Conservation (phyloP, 2,888 invertebrate genomes). For the Steromphala cineraria region DNA sequence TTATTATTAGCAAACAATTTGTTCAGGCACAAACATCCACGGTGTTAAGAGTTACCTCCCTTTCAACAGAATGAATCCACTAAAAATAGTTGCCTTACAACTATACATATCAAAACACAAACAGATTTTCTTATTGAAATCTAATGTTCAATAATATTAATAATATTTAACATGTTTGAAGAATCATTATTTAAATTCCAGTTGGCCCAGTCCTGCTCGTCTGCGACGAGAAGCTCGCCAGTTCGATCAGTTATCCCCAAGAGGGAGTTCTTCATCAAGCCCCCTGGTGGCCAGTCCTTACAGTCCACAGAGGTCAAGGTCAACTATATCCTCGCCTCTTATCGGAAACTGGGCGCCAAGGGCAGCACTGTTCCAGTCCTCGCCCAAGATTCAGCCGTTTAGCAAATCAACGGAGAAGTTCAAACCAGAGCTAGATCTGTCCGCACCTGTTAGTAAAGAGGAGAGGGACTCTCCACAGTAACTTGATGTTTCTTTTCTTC, state of each 20-base stretch:
- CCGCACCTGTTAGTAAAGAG: not conserved
- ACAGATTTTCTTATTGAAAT: too few relatives aligned
- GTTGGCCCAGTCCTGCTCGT: slow-evolving; percentile 64
- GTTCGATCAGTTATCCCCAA: not conserved
- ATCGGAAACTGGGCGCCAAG: not conserved
- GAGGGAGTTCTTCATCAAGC: not conserved
- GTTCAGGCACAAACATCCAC: not conserved
- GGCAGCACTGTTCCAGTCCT: slow-evolving; percentile 18
- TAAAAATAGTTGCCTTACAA: not conserved
- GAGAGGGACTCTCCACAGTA: not conserved
- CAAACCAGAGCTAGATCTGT: not conserved
- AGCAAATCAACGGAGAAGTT: not conserved
- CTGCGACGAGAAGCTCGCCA: slow-evolving; percentile 37
- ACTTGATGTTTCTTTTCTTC: not conserved
- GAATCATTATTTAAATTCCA: slow-evolving; percentile 30
- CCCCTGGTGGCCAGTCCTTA: slow-evolving; percentile 14
- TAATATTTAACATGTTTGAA: too few relatives aligned
- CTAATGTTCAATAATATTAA: too few relatives aligned
- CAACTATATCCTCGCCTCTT: not conserved
- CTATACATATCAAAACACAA: too few relatives aligned
- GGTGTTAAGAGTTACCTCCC: not conserved
- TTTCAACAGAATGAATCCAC: not conserved
- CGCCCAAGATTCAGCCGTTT: not conserved
- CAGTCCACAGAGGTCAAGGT: slow-evolving; percentile 16
- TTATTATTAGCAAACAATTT: too few relatives aligned